Evolutionary conservation across 2,888 invertebrate species (phyloP).

Genomic region (Cerceris rybyensis): DNA sequence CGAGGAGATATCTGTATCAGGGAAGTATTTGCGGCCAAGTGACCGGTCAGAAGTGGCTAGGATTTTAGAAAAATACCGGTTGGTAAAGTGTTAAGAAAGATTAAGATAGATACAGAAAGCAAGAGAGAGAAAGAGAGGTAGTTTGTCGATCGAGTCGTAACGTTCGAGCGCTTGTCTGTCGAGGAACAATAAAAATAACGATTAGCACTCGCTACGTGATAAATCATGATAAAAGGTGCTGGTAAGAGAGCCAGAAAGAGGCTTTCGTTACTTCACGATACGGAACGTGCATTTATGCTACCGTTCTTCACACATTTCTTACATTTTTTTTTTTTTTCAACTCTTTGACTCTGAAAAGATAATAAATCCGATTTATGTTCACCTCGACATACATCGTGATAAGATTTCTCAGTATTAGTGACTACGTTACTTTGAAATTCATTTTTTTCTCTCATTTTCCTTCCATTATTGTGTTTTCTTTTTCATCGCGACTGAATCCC

Average conservation of each 20-base stretch:
- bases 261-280: conserved; percentile 21
- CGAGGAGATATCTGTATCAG: no score
- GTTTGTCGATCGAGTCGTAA: not conserved
- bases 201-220: conserved; percentile 51
- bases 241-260: conserved; percentile 19
- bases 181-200: conserved; percentile 42
- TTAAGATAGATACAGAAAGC: no score
- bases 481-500: no score
- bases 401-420: conserved; percentile 30
- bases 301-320: not conserved
- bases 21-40: no score
- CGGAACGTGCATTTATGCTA: not conserved
- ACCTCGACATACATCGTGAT: conserved; percentile 24
- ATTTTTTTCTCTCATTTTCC: not conserved
- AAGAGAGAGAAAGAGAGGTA: no score
- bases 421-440: conserved; percentile 9
- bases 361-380: conserved; percentile 38
- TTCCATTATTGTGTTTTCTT: not conserved
- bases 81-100: no score
- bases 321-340: not conserved
- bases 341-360: conserved; percentile 14
- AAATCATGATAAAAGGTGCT: conserved; percentile 61
- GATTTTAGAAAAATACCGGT: no score
- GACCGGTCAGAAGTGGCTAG: no score
- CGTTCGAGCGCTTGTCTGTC: not conserved